Evolutionary conservation across 2,113 vertebrate genomes (phyloP).

Genomic region (Lampris incognitus): DNA sequence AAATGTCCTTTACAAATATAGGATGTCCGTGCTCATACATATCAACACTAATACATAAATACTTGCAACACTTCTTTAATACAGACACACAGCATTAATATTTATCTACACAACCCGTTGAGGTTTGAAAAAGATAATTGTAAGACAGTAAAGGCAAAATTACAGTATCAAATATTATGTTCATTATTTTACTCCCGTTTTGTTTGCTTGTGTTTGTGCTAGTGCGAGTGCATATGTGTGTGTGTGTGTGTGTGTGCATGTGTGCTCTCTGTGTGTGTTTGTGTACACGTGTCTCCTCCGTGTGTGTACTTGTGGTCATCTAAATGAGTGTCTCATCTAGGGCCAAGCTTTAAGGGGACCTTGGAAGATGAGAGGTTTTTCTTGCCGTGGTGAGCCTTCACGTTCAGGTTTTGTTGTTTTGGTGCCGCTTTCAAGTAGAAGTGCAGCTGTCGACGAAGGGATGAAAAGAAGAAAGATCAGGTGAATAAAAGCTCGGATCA

Average conservation of each 20-base stretch:
- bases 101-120: constrained; percentile 49
- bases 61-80: constrained; percentile 57
- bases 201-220: constrained; percentile 5
- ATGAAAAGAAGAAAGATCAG: not conserved
- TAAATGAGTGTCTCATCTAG: constrained; percentile 77
- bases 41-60: constrained; percentile 73
- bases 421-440: constrained; percentile 83
- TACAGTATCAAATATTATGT: constrained; percentile 31
- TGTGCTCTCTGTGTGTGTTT: constrained; percentile 9
- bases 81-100: constrained; percentile 46
- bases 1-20: constrained; percentile 63
- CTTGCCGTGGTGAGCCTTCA: constrained; percentile 72
- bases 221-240: not conserved
- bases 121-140: constrained; percentile 46
- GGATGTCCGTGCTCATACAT: constrained; percentile 57
- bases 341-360: constrained; percentile 76
- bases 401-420: constrained; percentile 77
- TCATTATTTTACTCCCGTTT: constrained; percentile 44
- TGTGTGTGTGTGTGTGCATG: constrained; percentile 21
- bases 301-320: not conserved
- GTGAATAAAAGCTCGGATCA: not conserved
- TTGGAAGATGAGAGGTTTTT: constrained; percentile 70
- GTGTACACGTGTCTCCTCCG: not conserved
- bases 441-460: constrained; percentile 70
- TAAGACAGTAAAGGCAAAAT: constrained; percentile 60